Base-by-base conservation (phyloP, 2,113 vertebrate genomes). In the Stictonetta naevosa region DNA sequence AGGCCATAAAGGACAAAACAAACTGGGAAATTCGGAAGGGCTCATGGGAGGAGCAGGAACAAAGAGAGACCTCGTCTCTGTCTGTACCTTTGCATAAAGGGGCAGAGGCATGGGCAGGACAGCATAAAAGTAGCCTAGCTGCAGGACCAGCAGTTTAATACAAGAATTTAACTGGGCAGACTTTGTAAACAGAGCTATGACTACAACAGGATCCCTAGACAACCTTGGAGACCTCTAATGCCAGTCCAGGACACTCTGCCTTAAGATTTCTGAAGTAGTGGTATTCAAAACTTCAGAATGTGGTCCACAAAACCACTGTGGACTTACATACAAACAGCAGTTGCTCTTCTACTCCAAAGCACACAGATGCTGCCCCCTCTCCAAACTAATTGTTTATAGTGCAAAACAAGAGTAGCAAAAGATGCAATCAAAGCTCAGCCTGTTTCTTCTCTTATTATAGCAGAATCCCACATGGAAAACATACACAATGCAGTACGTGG, bases 1-100 rank as follows among this genome's bases (percentile, higher is more conserved):
- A 83, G 44, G 42, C 12, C 59, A 83, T 19, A 77, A 88, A 86
- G 60, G 55, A 71, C 55, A 90, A 28, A 92, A 81, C 34, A 95
- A 77, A 92, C 36, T 33, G 50, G 36, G 36, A 77, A 83, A 83
- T 86, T 74, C 76, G 83, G 36, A 92, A 69, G 25, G 68, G n/a
- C 64, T 91, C 60, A 33, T 5, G 2, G 13, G 1, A 42, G 44
- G 10, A 86, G 68, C 59, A 94, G 40, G 87, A 20, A 19, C 4
- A 3, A 88, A 4, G 7, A 50, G 69, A 63, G 23, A 40, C 52
- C 20, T 83, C 4, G 0, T 17, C 31, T 79, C n/a, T 62, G 17
- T 36, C 1, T 1, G 36, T 63, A 73, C 11, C 50, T 90, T 92
- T 71, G 90, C 10, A 6, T n/a, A 92, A 33, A 2, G 11, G 40